A percentile compares a stretch with the other conserved stretches of the same genome.
phyloP scores from a whole-genome alignment of 2,113 vertebrate genomes.

The Sclerurus mexicanus region DNA sequence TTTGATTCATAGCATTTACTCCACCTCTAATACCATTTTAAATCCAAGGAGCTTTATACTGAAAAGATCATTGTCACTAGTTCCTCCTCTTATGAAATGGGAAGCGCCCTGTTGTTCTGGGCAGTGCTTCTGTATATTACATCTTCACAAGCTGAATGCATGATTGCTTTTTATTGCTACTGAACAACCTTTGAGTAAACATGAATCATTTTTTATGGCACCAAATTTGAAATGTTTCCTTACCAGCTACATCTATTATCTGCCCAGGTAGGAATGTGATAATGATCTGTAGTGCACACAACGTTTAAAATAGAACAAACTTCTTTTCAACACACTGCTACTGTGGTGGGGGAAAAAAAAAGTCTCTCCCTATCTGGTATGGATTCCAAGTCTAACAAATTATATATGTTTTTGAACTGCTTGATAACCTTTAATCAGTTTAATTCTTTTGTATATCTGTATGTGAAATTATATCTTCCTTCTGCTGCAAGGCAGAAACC shows the following conservation, averaged over 20 bases:
- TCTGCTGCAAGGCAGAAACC: neutral
- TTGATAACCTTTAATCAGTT: neutral
- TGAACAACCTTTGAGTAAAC: constrained; percentile 47
- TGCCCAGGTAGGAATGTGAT: constrained; percentile 8
- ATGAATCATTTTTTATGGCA: constrained; percentile 56
- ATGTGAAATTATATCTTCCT: neutral
- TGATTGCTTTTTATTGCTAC: constrained; percentile 52
- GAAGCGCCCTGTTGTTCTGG: neutral
- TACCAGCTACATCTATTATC: constrained; percentile 24
- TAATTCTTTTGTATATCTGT: neutral
- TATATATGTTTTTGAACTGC: neutral
- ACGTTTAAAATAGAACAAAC: constrained; percentile 3
- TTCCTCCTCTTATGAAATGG: neutral
- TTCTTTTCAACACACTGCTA: neutral
- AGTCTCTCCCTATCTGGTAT: neutral
- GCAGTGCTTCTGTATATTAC: neutral
- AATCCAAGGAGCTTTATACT: neutral
- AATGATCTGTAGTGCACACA: neutral
- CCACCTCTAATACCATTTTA: neutral
- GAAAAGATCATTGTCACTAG: neutral
- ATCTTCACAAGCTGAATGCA: constrained; percentile 8
- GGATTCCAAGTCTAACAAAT: neutral
- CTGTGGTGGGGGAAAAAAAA: neutral
- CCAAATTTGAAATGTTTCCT: constrained; percentile 38
- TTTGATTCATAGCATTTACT: neutral